Evolutionary conservation across 2,797 vertebrate species (phyloP).

Genomic region (Spinus pinus): DNA sequence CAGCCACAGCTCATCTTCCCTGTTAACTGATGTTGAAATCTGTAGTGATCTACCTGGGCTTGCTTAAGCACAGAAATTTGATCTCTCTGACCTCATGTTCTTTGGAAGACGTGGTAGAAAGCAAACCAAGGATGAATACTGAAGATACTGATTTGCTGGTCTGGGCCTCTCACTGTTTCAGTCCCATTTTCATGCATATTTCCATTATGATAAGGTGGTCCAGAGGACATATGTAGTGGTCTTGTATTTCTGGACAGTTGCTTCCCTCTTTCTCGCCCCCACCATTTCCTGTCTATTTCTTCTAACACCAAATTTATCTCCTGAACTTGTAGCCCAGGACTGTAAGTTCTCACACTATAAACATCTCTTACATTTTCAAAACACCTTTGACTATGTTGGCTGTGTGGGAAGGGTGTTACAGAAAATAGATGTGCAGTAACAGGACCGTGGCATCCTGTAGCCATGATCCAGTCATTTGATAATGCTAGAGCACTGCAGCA

Average conservation of each 20-base stretch:
- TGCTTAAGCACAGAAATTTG: conserved; percentile 6
- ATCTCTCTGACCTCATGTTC: conserved; percentile 5
- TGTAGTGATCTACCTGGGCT: conserved; percentile 25
- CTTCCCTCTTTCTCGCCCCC: background rate
- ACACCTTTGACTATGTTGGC: background rate
- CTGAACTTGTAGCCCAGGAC: background rate
- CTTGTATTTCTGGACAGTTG: background rate
- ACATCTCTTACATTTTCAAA: background rate
- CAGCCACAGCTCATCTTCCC: conserved; percentile 9
- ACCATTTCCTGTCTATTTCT: background rate
- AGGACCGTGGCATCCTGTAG: background rate
- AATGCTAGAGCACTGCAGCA: background rate
- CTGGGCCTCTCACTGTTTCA: background rate
- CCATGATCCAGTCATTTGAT: background rate
- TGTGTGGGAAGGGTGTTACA: background rate
- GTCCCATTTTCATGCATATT: background rate
- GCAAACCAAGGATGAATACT: background rate
- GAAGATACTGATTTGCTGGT: conserved; percentile 6
- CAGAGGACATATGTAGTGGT: background rate
- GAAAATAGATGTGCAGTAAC: background rate
- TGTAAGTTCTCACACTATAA: background rate
- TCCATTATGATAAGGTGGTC: background rate
- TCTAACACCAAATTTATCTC: background rate
- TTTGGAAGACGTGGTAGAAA: background rate
- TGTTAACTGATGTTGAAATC: conserved; percentile 51